These are phyloP conservation scores for Drosophila eohydei DNA, from an alignment of 2,888 invertebrate genomes.

Conservation along the genomic window DNA sequence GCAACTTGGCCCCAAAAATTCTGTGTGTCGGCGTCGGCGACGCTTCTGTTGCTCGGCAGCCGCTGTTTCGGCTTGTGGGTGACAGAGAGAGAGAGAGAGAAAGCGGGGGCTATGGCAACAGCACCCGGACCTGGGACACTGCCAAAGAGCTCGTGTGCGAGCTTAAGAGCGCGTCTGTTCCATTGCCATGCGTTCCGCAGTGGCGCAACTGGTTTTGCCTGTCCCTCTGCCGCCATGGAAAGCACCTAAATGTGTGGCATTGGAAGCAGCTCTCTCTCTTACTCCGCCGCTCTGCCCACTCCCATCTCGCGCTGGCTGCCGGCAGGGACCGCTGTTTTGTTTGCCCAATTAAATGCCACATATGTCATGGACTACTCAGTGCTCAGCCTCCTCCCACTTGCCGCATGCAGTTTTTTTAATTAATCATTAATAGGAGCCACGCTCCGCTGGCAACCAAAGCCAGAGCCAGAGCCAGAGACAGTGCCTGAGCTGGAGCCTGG, in stretches of 20 bases:
- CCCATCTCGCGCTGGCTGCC: constrained; percentile 15
- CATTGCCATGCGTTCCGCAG: constrained; percentile 55
- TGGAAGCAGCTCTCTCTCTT: constrained; percentile 5
- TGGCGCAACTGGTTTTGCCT: constrained; percentile 69
- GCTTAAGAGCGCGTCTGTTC: constrained; percentile 48
- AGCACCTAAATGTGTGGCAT: constrained; percentile 14
- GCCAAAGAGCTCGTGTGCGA: constrained; percentile 45
- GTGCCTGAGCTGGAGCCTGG: background rate
- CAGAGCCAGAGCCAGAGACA: constrained; percentile 33
- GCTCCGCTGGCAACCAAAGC: constrained; percentile 59
- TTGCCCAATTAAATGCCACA: constrained; percentile 78
- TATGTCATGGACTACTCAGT: constrained; percentile 62
- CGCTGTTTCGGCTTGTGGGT: constrained; percentile 10
- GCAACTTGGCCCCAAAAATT: constrained; percentile 55
- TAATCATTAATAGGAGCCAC: constrained; percentile 75
- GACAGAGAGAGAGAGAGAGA: background rate
- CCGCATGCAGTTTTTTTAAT: constrained; percentile 73
- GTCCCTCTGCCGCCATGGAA: constrained; percentile 59
- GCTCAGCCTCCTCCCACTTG: constrained; percentile 3
- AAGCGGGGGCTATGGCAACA: constrained; percentile 1
- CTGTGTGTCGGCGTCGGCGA: constrained; percentile 41
- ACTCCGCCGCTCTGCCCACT: background rate
- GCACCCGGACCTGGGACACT: constrained; percentile 61
- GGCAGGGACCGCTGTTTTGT: constrained; percentile 59
- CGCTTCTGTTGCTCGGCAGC: constrained; percentile 35